phyloP scores from a whole-genome alignment of 1,140 invertebrate species.

The Meteorus sp. region DNA sequence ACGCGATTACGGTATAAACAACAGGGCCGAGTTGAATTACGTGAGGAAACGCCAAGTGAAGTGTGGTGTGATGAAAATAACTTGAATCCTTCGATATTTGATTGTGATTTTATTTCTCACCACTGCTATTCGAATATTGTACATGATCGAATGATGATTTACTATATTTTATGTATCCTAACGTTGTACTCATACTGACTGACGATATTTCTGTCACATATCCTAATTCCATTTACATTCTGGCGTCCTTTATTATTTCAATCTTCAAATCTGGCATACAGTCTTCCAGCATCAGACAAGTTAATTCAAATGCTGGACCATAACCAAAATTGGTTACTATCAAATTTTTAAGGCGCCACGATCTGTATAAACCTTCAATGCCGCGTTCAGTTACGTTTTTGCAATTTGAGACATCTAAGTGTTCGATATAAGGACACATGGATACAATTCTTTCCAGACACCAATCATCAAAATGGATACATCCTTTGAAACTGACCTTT shows the following conservation, averaged over 20 bases:
- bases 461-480: conserved; percentile 75
- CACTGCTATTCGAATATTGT: too few relatives aligned
- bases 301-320: conserved; percentile 58
- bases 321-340: conserved; percentile 53
- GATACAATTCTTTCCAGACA: conserved; percentile 67
- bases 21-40: conserved; percentile 46
- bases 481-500: conserved; percentile 68
- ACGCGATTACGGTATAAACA: conserved; percentile 49
- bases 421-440: conserved; percentile 66
- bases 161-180: conserved; percentile 2
- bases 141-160: too few relatives aligned
- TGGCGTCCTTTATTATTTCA: conserved; percentile 27
- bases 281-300: conserved; percentile 64
- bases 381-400: conserved; percentile 66
- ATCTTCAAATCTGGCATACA: conserved; percentile 41
- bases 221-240: not conserved
- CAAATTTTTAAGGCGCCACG: conserved; percentile 62
- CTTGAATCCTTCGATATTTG: too few relatives aligned
- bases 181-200: too few relatives aligned
- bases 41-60: conserved; percentile 45
- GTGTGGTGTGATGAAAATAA: conserved; percentile 29
- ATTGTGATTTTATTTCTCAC: too few relatives aligned
- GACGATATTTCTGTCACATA: not conserved
- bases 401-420: conserved; percentile 75
- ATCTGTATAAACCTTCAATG: conserved; percentile 66